Base-by-base conservation (phyloP, 2,888 invertebrate species). In the Oeneis ivallda region DNA sequence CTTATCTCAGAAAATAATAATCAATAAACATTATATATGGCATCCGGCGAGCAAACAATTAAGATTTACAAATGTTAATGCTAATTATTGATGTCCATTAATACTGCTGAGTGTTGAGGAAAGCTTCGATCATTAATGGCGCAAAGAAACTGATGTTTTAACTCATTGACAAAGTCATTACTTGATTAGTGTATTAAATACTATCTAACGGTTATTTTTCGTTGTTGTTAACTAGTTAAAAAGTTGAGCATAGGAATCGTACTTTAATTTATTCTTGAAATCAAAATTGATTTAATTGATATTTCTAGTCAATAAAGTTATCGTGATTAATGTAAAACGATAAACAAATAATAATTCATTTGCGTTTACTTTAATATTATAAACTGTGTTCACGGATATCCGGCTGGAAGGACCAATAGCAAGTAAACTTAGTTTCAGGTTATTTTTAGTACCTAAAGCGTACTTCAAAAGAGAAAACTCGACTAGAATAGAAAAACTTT, bases 1-100 rank as follows among this genome's bases (percentile, higher is more conserved):
- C 54, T 67, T 67, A 70, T 70, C 70, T 62, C 26, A 66, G 56
- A 61, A 63, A 62, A 53, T 67, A 68, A 53, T 67, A 67, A 70
- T 72, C 62, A 66, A 61, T 45, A 6, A 45, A 58, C 58, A 45
- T 70, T 68, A 67, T 58, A 71, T 67, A 67, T 47, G 34, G 47
- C 65, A 53, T 65, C 17, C 61, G 34, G 57, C 62, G 37, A 63
- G 10, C 59, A 62, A 54, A 67, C 49, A 62, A 64, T 64, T 62
- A 65, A 56, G 15, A 41, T 39, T 26, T 34, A 15, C 45, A 47
- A 47, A 62, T 43, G 17, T 17, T 52, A 41, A 60, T 37, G 37
- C 37, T 37, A 37, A 37, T 37, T 34, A 34, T 59, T 39, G 43
- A n/a, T 52, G 53, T 10, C 39, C 41, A 56, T 49, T 39, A 19